Base-by-base conservation (phyloP, 1,140 invertebrate species). In the Polypedilum pembai region DNA sequence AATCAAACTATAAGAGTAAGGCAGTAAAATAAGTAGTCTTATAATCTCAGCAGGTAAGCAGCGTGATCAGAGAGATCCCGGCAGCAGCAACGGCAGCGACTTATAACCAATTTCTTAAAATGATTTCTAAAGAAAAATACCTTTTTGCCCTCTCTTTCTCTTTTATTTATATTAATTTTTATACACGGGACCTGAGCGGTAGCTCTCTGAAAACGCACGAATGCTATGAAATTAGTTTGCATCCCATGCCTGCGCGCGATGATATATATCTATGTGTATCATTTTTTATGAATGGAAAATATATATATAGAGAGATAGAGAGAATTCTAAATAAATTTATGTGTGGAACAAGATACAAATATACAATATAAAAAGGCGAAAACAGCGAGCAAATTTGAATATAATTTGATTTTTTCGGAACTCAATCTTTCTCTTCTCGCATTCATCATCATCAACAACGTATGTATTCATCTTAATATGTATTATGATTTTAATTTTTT, bases 371-470 rank as follows among this genome's bases (percentile, higher is more conserved):
- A 33, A 33, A 69, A 69, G 65, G 18, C 8, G 18, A 18, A 18
- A 69, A 69, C 65, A 18, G 20, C 17, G 10, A 69, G 8, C 65
- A 20, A 69, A 69, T 69, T 69, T 69, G 65, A 69, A 69, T 69
- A 69, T 69, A 69, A 69, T 69, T 69, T 69, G 65, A 69, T 69
- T 69, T 69, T 45, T 56, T 69, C 18, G 65, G 65, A 69, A 69
- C n/a, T 69, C 65, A 69, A 20, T 69, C 18, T 69, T 69, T 18
- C 18, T 69, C 65, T 69, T 69, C 3, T 69, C 10, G 1, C 15
- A 20, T 20, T 69, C 65, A n/a, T n/a, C 45, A 56, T 56, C 45
- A 56, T 56, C 45, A 56, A n/a, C 45, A 56, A 33, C 24, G 24
- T 33, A 33, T 33, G 24, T 33, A 33, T 56, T 15, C 12, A 56